Evolutionary conservation across 2,888 invertebrate genomes (phyloP), one percentile per base, ranked within the genome.

Genomic region (Protodeltote pygarga): DNA sequence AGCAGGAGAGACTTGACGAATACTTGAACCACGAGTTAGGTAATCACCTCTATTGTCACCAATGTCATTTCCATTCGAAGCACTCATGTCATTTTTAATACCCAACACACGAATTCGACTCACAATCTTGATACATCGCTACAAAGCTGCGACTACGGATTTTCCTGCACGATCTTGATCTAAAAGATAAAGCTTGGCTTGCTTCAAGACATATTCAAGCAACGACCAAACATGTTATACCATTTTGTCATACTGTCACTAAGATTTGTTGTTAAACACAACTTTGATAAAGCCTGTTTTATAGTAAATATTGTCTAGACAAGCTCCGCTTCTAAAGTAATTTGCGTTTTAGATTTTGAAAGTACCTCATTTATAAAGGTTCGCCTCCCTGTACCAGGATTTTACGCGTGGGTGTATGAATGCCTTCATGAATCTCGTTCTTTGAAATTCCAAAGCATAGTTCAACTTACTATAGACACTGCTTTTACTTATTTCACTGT

Each of bases 121-220:
- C 48, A 75, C 74, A 74, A 85, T 82, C 80, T 80, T 80, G 79
- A 84, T 82, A 73, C 71, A 64, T 62, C 59, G 37, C 23, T 45
- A 59, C 58, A 61, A 60, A 60, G 58, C 55, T 61, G 42, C 50
- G 57, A 42, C 62, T 50, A 65, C 48, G 67, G 77, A 83, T 85
- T 85, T 86, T 79, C 83, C 75, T 79, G 79, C 81, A 81, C 78
- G 80, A 83, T 81, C 75, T 81, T 65, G 60, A 83, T 85, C 61
- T 29, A 42, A 58, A 50, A 75, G 85, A 87, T 86, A 82, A 78
- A 54, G 59, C 60, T 66, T 37, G 40, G 29, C 41, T 50, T 46
- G 53, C 42, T 51, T 40, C 14, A 42, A 38, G 55, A 33, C 51
- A 44, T 46, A 35, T 45, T 51, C 45, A 28, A 49, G 46, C 51